phyloP scores from a whole-genome alignment of 2,888 invertebrate species.

The Oxytorus armatus region DNA sequence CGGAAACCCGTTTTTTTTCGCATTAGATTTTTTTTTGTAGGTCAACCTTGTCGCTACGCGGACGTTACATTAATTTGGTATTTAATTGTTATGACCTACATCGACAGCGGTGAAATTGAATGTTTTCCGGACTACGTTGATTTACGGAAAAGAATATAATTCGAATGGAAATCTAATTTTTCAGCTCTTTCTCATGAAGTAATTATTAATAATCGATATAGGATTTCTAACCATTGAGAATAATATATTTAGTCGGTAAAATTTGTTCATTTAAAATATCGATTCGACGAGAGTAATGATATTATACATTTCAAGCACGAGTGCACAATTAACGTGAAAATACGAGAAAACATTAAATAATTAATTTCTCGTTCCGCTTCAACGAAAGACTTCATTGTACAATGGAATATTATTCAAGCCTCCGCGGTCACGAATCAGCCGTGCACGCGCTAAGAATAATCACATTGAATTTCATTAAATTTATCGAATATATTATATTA shows the following conservation, averaged over 20 bases:
- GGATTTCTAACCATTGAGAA: background rate
- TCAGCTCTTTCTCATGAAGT: background rate
- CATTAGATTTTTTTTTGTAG: conserved; percentile 3
- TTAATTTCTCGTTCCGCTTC: conserved; percentile 11
- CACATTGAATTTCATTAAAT: background rate
- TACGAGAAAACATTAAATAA: conserved; percentile 3
- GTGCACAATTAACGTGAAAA: background rate
- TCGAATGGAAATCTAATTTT: background rate
- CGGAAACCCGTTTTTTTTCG: background rate
- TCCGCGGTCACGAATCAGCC: background rate
- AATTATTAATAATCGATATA: background rate
- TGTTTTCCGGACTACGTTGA: background rate
- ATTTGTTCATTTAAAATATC: background rate
- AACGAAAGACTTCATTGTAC: background rate
- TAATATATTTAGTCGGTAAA: background rate
- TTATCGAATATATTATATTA: background rate
- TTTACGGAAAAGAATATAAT: background rate
- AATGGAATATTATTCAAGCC: background rate
- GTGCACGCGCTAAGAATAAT: conserved; percentile 1
- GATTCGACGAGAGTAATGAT: background rate
- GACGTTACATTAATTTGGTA: background rate
- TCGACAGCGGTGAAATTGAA: background rate
- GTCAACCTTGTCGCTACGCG: background rate
- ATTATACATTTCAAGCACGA: background rate
- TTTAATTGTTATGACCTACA: conserved; percentile 41